phyloP scores from a whole-genome alignment of 1,140 invertebrate genomes.

The Metaphire vulgaris region DNA sequence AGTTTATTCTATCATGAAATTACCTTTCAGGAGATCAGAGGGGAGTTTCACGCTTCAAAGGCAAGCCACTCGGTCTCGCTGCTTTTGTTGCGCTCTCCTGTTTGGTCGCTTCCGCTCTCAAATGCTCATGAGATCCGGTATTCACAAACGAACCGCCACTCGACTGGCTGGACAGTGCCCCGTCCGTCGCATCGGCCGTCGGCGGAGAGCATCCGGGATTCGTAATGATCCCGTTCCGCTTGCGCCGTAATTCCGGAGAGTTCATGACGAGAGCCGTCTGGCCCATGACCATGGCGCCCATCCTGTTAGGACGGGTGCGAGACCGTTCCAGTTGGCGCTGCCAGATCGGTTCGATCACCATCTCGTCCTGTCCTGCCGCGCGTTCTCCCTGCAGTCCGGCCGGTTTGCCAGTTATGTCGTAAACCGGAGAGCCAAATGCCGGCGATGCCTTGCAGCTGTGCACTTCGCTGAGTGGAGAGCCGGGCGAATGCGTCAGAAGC shows the following conservation, averaged over 20 bases:
- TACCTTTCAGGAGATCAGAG: too few relatives aligned
- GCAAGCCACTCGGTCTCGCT: slow-evolving; percentile 62
- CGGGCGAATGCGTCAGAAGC: slow-evolving; percentile 68
- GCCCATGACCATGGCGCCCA: slow-evolving; percentile 40
- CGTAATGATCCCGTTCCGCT: slow-evolving; percentile 79
- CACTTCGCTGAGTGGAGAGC: slow-evolving; percentile 68
- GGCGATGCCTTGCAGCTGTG: slow-evolving; percentile 35
- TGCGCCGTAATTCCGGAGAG: slow-evolving; percentile 50
- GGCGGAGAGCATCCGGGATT: slow-evolving; percentile 69
- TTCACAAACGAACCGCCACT: slow-evolving; percentile 52
- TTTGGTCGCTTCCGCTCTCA: slow-evolving; percentile 19
- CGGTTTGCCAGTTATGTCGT: slow-evolving; percentile 31
- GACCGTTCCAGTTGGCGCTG: slow-evolving; percentile 41
- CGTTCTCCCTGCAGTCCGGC: slow-evolving; percentile 31
- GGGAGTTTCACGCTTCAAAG: slow-evolving; percentile 68
- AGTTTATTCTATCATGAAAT: too few relatives aligned
- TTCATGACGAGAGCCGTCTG: slow-evolving; percentile 38
- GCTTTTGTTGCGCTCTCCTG: slow-evolving; percentile 35
- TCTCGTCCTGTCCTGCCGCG: slow-evolving; percentile 23
- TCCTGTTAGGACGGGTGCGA: slow-evolving; percentile 37
- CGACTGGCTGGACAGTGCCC: slow-evolving; percentile 54
- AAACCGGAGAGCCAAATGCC: slow-evolving; percentile 14
- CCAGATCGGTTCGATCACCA: slow-evolving; percentile 31
- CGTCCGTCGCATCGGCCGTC: slow-evolving; percentile 35
- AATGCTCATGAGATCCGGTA: slow-evolving; percentile 43